Conservation (phyloP, 1,140 invertebrate genomes). For the Ips nitidus region DNA sequence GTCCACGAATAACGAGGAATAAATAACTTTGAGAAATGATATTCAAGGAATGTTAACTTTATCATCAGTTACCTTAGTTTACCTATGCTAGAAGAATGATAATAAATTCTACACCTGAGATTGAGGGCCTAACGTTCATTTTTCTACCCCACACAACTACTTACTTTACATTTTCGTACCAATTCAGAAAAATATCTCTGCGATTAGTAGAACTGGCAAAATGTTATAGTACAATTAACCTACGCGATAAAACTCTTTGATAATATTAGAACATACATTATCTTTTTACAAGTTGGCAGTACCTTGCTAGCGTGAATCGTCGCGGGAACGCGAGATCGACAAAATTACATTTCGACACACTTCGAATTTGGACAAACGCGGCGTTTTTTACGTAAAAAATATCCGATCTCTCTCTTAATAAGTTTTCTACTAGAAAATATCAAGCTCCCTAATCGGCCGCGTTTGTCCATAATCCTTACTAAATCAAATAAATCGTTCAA, state of each 20-base stretch:
- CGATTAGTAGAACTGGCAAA: constrained; percentile 45
- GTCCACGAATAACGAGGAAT: no score
- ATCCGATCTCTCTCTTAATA: constrained; percentile 13
- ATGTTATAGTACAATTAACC: constrained; percentile 46
- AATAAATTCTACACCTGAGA: constrained; percentile 49
- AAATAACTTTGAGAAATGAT: constrained; percentile 12
- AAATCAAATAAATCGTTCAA: constrained; percentile 27
- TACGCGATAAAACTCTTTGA: constrained; percentile 45
- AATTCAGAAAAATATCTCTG: constrained; percentile 38
- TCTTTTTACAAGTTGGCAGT: constrained; percentile 52
- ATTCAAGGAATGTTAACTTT: constrained; percentile 42
- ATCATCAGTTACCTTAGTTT: constrained; percentile 27
- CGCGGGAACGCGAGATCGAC: constrained; percentile 43
- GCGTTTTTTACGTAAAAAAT: background rate
- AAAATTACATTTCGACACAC: constrained; percentile 40
- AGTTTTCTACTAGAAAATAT: constrained; percentile 24
- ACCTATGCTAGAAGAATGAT: constrained; percentile 41
- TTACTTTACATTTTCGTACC: constrained; percentile 30
- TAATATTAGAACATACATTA: constrained; percentile 48
- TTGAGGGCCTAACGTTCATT: constrained; percentile 47
- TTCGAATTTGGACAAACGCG: constrained; percentile 28
- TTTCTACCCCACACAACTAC: constrained; percentile 41
- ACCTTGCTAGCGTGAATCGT: constrained; percentile 51
- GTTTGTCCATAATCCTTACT: constrained; percentile 16
- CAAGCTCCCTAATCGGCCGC: constrained; percentile 1